Percentiles rank a stretch among this genome's conserved stretches.
Conservation (phyloP, 2,888 invertebrate species). For the Paralinhomoeus sp. region DNA sequence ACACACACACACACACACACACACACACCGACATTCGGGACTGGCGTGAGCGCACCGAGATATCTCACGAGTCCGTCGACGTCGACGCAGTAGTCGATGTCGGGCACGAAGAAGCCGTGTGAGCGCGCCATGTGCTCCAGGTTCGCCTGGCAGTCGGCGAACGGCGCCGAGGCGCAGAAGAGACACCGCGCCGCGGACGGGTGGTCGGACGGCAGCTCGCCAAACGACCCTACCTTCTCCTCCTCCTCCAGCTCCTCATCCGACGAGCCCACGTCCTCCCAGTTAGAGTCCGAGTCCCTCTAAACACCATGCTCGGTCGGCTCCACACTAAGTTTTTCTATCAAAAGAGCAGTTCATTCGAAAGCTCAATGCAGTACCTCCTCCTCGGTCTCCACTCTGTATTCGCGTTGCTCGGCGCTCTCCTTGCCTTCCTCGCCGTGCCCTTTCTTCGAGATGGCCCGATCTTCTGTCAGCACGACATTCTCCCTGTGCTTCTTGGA, state of each 20-base stretch:
- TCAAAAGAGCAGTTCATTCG: no score
- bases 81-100: conserved; percentile 65
- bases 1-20: conserved; percentile 4
- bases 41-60: no score
- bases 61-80: conserved; percentile 61
- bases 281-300: no score
- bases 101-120: conserved; percentile 89
- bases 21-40: no score
- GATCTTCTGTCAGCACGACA: conserved; percentile 5
- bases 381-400: no score
- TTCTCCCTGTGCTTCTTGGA: conserved; percentile 56
- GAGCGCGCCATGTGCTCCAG: conserved; percentile 67
- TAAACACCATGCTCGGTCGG: no score
- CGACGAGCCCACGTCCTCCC: no score
- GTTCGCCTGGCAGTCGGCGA: conserved; percentile 40
- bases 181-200: background rate
- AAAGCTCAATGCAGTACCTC: no score
- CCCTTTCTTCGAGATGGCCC: background rate
- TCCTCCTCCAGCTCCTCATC: no score
- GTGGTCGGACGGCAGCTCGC: background rate
- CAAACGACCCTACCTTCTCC: background rate
- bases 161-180: background rate
- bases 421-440: background rate
- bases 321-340: no score
- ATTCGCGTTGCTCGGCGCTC: background rate